Base-by-base conservation (phyloP, 2,113 vertebrate genomes). In the Falco punctatus region DNA sequence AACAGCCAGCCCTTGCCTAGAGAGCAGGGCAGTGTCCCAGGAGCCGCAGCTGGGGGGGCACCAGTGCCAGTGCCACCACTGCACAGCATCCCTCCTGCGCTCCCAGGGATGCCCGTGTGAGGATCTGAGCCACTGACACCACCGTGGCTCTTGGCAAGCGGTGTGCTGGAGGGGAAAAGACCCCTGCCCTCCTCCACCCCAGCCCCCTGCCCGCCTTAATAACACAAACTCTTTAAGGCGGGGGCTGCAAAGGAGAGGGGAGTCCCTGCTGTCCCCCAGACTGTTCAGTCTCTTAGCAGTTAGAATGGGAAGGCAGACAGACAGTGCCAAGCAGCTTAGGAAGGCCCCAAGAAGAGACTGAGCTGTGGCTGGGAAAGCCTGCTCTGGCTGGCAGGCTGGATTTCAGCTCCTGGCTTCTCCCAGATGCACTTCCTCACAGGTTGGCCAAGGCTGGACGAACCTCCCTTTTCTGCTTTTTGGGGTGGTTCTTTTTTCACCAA, bases 211-310 rank as follows among this genome's bases (percentile, higher is more conserved):
- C 67, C 95, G 97, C 93, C 86, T 97, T 96, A 93, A 95, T 92
- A 96, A 93, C 97, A 97, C 91, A 96, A 97, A 97, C 86, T 94
- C 94, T 92, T 96, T 96, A 95, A 92, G 86, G 82, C 79, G 91
- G 58, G 91, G 88, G 82, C 94, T 95, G 84, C 88, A 71, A 81
- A 64, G 91, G 51, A 92, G 84, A 94, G 81, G 94, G 93, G 91
- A 94, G 69, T 35, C 61, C 81, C 42, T 51, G 58, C 93, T 64
- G 24, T 93, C 67, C 70, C 72, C 62, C 44, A 38, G 81, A 40
- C 72, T 73, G 79, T 86, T 97, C 94, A 96, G 93, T 90, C 86
- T 97, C 96, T 97, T 96, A 95, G 92, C 96, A 97, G 95, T 97
- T 89, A 92, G 94, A 97, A 88, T 20, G 81, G 80, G 71, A 89